Base-by-base conservation (phyloP, 2,797 vertebrate species). In the Typhlichthys eigenmanni region DNA sequence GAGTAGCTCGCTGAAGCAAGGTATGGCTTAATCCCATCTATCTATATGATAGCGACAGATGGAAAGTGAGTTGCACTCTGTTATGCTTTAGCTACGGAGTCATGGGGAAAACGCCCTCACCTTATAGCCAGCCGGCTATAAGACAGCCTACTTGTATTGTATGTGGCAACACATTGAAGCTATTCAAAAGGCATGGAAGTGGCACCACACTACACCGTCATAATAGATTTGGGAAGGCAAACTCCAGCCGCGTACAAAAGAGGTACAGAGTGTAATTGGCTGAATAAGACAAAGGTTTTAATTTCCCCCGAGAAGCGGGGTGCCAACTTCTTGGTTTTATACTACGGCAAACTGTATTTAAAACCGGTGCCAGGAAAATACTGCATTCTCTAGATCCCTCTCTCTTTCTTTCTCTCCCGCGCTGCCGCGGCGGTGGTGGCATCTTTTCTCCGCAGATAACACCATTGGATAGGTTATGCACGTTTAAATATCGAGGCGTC, bases 241-340 rank as follows among this genome's bases (percentile, higher is more conserved):
- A 63, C 64, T 84, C 62, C 75, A 82, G 76, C 78, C 82, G 79
- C 60, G 67, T 82, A 80, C 77, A 79, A 75, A 81, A 80, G 77
- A 68, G 84, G 80, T 77, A 84, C 85, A 86, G 72, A 69, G 71
- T 89, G 86, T 89, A 90, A 90, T 87, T 88, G 88, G 83, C 76
- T 84, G 77, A 85, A 85, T 87, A 71, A 86, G 80, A 90, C 79
- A 82, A 85, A 75, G 79, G 85, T 86, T 85, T 88, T 87, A 85
- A 90, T 90, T 90, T 90, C 82, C 87, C 88, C 55, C 1, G 84
- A 78, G 87, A 86, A 78, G 47, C 10, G 61, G 71, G 66, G 80
- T 82, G 84, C 78, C 81, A 84, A 89, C 85, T 88, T 90, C 24
- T 83, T 87, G 81, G 84, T 87, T 85, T 87, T 82, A 70, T 71